Evolutionary conservation across 2,113 vertebrate genomes (phyloP), one percentile per base, ranked within the genome.

Genomic region (Lanius ludovicianus): DNA sequence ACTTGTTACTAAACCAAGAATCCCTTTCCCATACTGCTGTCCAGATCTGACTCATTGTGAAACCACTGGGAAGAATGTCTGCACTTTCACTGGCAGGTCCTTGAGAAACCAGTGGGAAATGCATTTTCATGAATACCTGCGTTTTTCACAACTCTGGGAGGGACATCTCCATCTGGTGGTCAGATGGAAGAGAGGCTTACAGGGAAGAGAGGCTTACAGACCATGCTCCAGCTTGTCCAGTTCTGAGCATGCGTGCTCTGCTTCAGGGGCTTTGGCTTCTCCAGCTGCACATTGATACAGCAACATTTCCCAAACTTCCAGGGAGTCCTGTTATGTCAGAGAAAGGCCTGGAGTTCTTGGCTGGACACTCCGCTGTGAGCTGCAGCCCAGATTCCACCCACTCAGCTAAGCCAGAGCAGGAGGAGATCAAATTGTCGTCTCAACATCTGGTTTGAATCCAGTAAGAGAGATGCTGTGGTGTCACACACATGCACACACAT

Each of bases 401-500:
- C 95, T 96, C 85, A 78, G 71, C 78, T 83, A 80, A 93, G 64
- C 71, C 80, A 88, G 86, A 90, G 85, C 56, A 92, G 73, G 37
- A 92, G 56, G 53, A 86, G 92, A 96, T 96, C 95, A 96, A 95
- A 93, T 50, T 93, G 90, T 95, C 96, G 95, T 93, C 76, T 71
- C 71, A 80, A 78, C 95, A 97, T 97, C 96, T 96, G 96, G 68
- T 96, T 96, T 74, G 87, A 90, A 96, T 96, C 60, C 79, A 60
- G 46, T 46, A 67, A 84, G 39, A 70, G 86, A 68, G 82, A 80
- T 49, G 75, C 52, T 88, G 28, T 42, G 55, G 78, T 46, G 49
- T 94, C 63, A 88, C 83, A 84, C 71, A 53, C 62, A 50, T 0
- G 2, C 65, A 76, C 42, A 71, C 24, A 56, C 44, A 77, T 15